Evolutionary conservation across 2,797 vertebrate genomes (phyloP).

Genomic region (Parotocinclus haroldoi): DNA sequence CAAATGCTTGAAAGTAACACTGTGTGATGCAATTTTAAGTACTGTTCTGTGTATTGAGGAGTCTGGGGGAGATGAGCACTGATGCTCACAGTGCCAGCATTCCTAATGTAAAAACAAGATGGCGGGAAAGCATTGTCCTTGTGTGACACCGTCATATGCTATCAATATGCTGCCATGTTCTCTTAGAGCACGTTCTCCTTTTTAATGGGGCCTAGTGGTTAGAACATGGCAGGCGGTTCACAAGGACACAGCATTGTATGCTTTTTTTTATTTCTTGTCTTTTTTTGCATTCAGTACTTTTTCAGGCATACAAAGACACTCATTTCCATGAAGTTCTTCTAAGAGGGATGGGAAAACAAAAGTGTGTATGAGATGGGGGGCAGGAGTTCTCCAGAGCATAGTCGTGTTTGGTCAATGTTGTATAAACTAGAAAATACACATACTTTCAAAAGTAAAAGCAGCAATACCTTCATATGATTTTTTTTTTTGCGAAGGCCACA

Average conservation of each 20-base stretch:
- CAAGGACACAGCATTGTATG: conserved; percentile 56
- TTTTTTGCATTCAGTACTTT: conserved; percentile 33
- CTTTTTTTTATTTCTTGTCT: conserved; percentile 52
- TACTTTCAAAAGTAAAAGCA: no score
- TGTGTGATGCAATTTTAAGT: no score
- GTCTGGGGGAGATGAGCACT: neutral
- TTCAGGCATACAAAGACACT: conserved; percentile 57
- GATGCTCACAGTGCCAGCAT: conserved; percentile 19
- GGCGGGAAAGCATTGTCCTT: conserved; percentile 49
- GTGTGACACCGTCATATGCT: conserved; percentile 60
- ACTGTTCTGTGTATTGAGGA: neutral
- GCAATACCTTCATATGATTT: no score
- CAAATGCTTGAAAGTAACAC: no score
- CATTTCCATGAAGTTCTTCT: conserved; percentile 72
- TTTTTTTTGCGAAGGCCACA: no score
- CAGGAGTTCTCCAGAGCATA: conserved; percentile 56
- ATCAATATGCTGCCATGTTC: conserved; percentile 63
- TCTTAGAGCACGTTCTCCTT: conserved; percentile 43
- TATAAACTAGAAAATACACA: neutral
- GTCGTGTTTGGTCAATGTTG: conserved; percentile 50
- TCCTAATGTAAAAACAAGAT: conserved; percentile 40
- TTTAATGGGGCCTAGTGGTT: conserved; percentile 62
- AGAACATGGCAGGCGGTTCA: conserved; percentile 57
- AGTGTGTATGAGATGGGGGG: conserved; percentile 53
- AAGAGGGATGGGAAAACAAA: conserved; percentile 69